Conservation (phyloP, 1,140 invertebrate species). For the Brachionus paranguensis region DNA sequence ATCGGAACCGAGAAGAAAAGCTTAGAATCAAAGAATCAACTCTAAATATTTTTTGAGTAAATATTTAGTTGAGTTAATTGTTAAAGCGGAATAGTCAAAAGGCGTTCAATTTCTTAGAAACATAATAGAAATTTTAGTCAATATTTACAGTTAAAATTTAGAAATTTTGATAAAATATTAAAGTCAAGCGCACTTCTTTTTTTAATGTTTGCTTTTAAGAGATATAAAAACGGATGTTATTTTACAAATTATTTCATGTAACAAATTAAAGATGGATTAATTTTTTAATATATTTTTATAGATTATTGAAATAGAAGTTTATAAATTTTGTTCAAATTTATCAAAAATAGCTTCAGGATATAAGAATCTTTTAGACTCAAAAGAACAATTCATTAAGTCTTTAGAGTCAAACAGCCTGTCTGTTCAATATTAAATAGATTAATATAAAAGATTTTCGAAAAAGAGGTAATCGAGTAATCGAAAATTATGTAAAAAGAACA, state of each 20-base stretch:
- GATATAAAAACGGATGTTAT: too few species aligned
- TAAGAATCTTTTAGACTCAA: neutral
- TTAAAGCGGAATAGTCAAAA: neutral
- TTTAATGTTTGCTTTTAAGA: too few species aligned
- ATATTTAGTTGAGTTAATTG: neutral
- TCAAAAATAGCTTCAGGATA: neutral
- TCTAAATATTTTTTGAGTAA: neutral
- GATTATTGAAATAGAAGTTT: too few species aligned
- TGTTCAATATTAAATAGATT: neutral
- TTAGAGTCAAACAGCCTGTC: neutral
- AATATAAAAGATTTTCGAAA: neutral
- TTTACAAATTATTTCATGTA: too few species aligned
- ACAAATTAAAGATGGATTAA: too few species aligned
- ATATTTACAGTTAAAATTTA: too few species aligned
- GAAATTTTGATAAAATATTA: too few species aligned
- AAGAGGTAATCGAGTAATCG: neutral
- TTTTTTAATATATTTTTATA: too few species aligned
- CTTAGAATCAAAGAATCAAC: neutral
- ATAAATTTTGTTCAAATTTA: neutral
- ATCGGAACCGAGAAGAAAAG: neutral
- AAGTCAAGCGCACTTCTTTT: too few species aligned
- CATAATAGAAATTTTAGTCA: too few species aligned
- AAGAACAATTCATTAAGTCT: neutral
- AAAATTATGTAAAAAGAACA: neutral
- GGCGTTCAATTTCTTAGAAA: too few species aligned